Base-by-base conservation (phyloP, 2,113 vertebrate genomes). In the Melanerpes formicivorus region DNA sequence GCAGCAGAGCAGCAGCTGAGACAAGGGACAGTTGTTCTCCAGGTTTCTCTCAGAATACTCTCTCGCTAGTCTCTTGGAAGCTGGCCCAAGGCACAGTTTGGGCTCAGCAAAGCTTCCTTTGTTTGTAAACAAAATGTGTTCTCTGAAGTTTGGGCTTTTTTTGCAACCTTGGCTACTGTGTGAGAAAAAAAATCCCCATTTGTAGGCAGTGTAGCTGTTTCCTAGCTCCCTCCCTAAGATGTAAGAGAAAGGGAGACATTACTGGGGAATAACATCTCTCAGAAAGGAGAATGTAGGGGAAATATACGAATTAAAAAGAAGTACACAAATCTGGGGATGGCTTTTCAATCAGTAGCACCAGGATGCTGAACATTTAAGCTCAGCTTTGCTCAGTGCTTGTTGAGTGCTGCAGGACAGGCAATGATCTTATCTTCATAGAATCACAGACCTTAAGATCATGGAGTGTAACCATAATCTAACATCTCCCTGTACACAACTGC, bases 31-130 rank as follows among this genome's bases (percentile, higher is more conserved):
- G 32, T 84, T 90, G 70, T 91, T 82, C 63, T 82, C 50, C 2
- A 1, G 4, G 23, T 63, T 90, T 89, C 64, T 89, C 30, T 65
- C 81, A 72, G 93, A 87, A 85, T 60, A 40, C 18, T 65, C 37
- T 52, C 52, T 89, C 23, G 30, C 60, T 64, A 71, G 10, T 22
- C 18, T 80, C 27, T 77, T 70, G 73, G 69, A 96, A 92, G 69
- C 19, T 75, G 37, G 64, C 54, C 42, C 37, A 85, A 60, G 67
- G 48, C 72, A 66, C 2, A 2, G 14, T 50, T 82, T 46, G 32
- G 75, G 52, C 32, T 87, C 42, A 77, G 63, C 55, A 90, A 93
- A 92, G 30, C 67, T 79, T 84, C 15, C 48, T 83, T 87, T 87
- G 52, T 85, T 87, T 87, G 52, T 85, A 71, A 85, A 60, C 9